Evolutionary conservation across 2,888 invertebrate genomes (phyloP).

Genomic region (Trachelus stipa): DNA sequence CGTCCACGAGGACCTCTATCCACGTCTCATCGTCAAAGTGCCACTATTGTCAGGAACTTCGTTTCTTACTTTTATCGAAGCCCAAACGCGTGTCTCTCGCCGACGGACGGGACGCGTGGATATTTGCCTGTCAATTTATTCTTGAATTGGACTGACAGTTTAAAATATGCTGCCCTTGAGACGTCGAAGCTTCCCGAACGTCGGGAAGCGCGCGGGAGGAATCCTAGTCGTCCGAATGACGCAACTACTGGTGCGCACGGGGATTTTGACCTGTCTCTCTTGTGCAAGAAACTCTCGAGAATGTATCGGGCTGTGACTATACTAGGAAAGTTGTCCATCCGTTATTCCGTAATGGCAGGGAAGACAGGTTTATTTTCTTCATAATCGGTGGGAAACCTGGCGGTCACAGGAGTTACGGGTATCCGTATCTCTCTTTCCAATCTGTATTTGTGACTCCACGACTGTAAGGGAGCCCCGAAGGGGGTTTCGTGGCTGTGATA

Average conservation of each 20-base stretch:
- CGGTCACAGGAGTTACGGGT: not conserved
- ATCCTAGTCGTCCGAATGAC: slow-evolving; percentile 34
- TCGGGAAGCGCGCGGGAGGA: not conserved
- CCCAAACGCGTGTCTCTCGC: too few relatives aligned
- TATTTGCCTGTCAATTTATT: not conserved
- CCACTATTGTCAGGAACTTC: slow-evolving; percentile 35
- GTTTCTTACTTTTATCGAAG: too few relatives aligned
- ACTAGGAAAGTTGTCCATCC: slow-evolving; percentile 48
- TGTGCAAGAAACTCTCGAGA: slow-evolving; percentile 34
- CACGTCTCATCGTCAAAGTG: slow-evolving; percentile 33
- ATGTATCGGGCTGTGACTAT: slow-evolving; percentile 31
- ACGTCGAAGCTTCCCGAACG: not conserved
- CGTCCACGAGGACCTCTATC: slow-evolving; percentile 19
- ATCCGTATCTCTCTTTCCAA: not conserved
- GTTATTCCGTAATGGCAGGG: slow-evolving; percentile 46
- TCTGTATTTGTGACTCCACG: not conserved
- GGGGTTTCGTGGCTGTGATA: not conserved
- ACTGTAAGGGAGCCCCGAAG: not conserved
- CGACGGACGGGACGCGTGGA: not conserved
- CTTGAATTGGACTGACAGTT: not conserved
- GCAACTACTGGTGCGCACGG: slow-evolving; percentile 32
- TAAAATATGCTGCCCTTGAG: too few relatives aligned
- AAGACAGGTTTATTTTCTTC: slow-evolving; percentile 48
- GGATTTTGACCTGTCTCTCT: not conserved
- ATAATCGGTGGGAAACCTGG: slow-evolving; percentile 36